phyloP scores from a whole-genome alignment of 1,140 invertebrate genomes.

The Papilio glaucus region DNA sequence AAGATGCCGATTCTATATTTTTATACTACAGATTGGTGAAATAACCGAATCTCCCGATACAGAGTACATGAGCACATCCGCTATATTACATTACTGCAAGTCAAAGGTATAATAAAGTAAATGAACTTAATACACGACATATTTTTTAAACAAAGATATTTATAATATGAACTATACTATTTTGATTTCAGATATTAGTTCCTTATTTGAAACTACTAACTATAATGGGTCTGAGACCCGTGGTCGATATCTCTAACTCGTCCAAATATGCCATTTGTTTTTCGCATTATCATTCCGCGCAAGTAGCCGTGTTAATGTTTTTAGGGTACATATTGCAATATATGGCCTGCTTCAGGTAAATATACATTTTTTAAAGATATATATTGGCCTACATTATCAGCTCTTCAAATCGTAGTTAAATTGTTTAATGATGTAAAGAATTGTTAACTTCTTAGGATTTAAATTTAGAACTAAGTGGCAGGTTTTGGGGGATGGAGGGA shows the following conservation, averaged over 20 bases:
- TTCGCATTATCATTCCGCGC: constrained; percentile 87
- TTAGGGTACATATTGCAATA: constrained; percentile 90
- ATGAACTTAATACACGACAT: not conserved
- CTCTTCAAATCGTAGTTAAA: too few relatives aligned
- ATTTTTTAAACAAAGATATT: not conserved
- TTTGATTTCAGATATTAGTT: constrained; percentile 85
- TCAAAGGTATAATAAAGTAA: constrained; percentile 83
- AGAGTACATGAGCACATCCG: constrained; percentile 88
- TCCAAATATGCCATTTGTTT: constrained; percentile 84
- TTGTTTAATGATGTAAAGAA: too few relatives aligned
- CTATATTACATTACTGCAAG: constrained; percentile 90
- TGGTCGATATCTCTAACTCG: constrained; percentile 85
- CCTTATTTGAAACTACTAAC: constrained; percentile 89
- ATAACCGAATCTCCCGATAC: constrained; percentile 86
- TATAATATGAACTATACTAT: not conserved
- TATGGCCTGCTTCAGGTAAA: constrained; percentile 89
- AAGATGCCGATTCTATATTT: too few relatives aligned
- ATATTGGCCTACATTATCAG: too few relatives aligned
- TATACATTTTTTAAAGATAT: too few relatives aligned
- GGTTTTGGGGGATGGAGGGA: too few relatives aligned
- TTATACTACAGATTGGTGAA: constrained; percentile 85
- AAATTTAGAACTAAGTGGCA: too few relatives aligned
- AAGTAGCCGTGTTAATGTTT: constrained; percentile 86
- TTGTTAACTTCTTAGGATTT: too few relatives aligned
- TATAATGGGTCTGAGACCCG: constrained; percentile 89